These are phyloP conservation scores for Orchestes rusci DNA, from an alignment of 2,888 invertebrate genomes.

Conservation along the genomic window DNA sequence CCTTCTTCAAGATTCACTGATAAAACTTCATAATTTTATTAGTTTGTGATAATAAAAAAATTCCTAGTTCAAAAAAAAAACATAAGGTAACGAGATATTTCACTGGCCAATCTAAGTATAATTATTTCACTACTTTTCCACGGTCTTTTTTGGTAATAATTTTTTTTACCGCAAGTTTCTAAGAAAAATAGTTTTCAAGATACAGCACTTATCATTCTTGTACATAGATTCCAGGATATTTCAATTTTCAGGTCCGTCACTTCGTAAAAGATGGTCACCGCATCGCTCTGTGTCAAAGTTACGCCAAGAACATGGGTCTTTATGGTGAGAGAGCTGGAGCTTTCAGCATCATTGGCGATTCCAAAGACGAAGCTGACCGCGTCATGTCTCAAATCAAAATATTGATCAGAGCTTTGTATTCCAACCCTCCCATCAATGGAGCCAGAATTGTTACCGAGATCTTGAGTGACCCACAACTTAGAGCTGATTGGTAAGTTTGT, in stretches of 20 bases:
- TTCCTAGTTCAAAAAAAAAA: no score
- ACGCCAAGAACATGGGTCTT: conserved; percentile 95
- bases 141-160: no score
- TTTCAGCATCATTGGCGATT: conserved; percentile 67
- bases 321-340: conserved; percentile 94
- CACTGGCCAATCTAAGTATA: no score
- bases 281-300: conserved; percentile 85
- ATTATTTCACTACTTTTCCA: no score
- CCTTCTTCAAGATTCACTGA: no score
- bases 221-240: no score
- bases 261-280: conserved; percentile 86
- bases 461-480: conserved; percentile 63
- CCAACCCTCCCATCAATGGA: conserved; percentile 94
- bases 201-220: no score
- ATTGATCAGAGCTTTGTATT: conserved; percentile 90
- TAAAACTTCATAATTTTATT: no score
- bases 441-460: conserved; percentile 85
- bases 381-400: conserved; percentile 94
- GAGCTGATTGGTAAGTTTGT: conserved; percentile 57
- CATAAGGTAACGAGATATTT: no score
- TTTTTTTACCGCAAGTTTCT: no score
- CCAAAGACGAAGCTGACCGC: conserved; percentile 72
- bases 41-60: no score
- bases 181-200: no score
- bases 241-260: conserved; percentile 50